A percentile compares a stretch with the other conserved stretches of the same genome.
Conservation (phyloP, 2,113 vertebrate species). For the Peromyscus polionotus region DNA sequence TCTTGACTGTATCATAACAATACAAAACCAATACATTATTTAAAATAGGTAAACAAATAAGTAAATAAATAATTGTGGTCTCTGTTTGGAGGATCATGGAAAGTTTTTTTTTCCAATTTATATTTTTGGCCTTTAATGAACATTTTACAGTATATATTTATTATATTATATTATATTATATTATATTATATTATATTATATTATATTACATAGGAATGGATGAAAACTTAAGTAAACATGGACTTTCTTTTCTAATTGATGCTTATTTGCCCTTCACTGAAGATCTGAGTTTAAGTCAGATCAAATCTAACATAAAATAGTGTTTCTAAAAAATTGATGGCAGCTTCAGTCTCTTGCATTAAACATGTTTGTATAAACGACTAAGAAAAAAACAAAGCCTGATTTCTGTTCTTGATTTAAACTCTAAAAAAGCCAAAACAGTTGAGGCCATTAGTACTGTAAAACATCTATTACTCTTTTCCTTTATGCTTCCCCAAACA, state of each 20-base stretch:
- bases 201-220: not conserved
- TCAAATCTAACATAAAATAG: not conserved
- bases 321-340: not conserved
- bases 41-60: not conserved
- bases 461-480: not conserved
- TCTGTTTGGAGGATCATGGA: not conserved
- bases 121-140: not conserved
- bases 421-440: not conserved
- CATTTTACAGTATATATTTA: not conserved
- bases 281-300: not conserved
- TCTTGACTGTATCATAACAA: not conserved
- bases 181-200: too few species aligned
- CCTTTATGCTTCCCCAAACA: not conserved
- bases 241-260: conserved; percentile 35
- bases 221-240: not conserved
- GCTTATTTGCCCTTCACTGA: not conserved
- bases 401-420: not conserved
- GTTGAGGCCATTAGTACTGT: not conserved
- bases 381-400: not conserved
- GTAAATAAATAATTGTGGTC: not conserved
- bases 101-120: not conserved
- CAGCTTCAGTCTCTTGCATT: not conserved
- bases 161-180: too few species aligned
- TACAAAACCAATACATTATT: not conserved
- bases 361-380: not conserved